Percentiles rank a stretch among this genome's conserved stretches.
Conservation (phyloP, 64 coral and sea anemone species). For the Dendrophyllia cribrosa region DNA sequence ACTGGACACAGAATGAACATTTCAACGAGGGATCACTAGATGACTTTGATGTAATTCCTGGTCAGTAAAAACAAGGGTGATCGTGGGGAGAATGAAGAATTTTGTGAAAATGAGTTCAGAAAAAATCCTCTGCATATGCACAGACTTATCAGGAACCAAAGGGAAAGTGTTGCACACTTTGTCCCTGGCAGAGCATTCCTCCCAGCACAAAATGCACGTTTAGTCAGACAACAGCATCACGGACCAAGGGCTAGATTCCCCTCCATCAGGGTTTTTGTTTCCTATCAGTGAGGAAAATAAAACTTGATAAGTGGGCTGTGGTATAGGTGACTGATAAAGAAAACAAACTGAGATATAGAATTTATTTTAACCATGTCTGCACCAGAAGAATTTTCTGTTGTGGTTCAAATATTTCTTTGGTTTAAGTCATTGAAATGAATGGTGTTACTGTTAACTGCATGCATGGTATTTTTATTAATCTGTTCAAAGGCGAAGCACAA, state of each 20-base stretch:
- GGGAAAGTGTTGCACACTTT: slow-evolving; percentile 32
- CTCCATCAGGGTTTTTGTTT: slow-evolving; percentile 13
- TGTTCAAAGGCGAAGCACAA: too few species aligned
- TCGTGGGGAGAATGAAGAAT: background rate
- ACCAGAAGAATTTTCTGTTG: too few species aligned
- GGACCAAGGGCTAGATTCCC: background rate
- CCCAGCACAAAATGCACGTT: slow-evolving; percentile 10
- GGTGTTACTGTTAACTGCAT: too few species aligned
- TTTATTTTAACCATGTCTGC: too few species aligned
- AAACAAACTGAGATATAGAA: too few species aligned
- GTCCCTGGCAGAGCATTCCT: slow-evolving; percentile 44
- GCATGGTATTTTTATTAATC: too few species aligned
- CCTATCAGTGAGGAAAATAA: background rate
- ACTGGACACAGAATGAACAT: background rate
- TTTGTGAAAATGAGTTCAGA: background rate
- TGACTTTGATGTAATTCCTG: slow-evolving; percentile 3
- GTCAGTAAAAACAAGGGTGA: too few species aligned
- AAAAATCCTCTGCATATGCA: slow-evolving; percentile 32
- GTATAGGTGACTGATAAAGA: too few species aligned
- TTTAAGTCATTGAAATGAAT: too few species aligned
- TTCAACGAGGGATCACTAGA: background rate
- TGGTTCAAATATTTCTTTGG: too few species aligned
- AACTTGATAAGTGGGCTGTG: background rate
- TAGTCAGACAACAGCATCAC: slow-evolving; percentile 34
- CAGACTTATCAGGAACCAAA: slow-evolving; percentile 9